Percentiles rank a stretch among this genome's conserved stretches.
phyloP scores from a whole-genome alignment of 1,140 invertebrate species.

The Pemphigus obesinymphae region DNA sequence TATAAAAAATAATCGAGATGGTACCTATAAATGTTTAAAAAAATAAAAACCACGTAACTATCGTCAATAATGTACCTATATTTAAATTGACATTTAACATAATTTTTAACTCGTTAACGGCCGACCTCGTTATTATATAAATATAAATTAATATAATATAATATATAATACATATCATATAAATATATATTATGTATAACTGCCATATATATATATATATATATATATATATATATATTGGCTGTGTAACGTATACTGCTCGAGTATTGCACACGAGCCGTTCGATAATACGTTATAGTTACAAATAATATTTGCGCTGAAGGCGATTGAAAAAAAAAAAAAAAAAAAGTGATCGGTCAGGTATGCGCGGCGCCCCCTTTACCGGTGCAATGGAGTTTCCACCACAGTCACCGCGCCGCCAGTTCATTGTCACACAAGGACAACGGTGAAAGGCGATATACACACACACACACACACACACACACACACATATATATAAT shows the following conservation, averaged over 20 bases:
- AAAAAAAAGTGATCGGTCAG: constrained; percentile 25
- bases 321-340: background rate
- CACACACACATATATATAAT: background rate
- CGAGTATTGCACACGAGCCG: background rate
- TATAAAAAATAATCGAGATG: too few species aligned
- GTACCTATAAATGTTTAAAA: too few species aligned
- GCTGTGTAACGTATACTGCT: background rate
- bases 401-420: background rate
- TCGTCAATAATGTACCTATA: too few species aligned
- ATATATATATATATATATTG: too few species aligned
- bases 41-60: too few species aligned
- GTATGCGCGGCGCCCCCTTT: background rate
- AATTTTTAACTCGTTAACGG: too few species aligned
- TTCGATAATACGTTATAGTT: background rate
- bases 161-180: too few species aligned
- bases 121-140: too few species aligned
- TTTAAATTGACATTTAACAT: too few species aligned
- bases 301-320: constrained; percentile 15
- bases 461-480: background rate
- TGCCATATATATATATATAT: too few species aligned
- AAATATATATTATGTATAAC: too few species aligned
- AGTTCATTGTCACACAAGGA: constrained; percentile 38
- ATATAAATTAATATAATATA: too few species aligned
- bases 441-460: background rate
- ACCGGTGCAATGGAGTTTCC: background rate